These are phyloP conservation scores for Aelia acuminata DNA, from an alignment of 2,888 invertebrate species.

Conservation along the genomic window DNA sequence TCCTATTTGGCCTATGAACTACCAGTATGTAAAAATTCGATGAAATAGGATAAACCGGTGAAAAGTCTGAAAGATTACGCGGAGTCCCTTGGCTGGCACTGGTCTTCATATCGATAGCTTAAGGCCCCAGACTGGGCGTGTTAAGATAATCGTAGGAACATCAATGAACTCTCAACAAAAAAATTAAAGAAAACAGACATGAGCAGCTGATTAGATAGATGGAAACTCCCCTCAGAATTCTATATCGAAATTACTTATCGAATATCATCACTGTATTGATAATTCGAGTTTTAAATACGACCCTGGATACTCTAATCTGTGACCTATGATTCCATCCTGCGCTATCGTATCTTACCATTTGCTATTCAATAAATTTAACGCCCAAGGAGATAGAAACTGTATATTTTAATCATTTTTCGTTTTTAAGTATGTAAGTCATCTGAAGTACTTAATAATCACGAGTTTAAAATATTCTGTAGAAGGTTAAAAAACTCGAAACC, in stretches of 20 bases:
- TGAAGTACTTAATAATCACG: not conserved
- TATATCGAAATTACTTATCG: not conserved
- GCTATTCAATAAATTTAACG: not conserved
- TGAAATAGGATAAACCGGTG: too few species aligned
- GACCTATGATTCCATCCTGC: not conserved
- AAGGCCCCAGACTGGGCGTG: too few species aligned
- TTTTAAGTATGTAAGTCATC: not conserved
- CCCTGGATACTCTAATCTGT: not conserved
- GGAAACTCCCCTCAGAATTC: not conserved
- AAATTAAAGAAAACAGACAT: not conserved
- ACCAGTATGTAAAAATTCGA: too few species aligned
- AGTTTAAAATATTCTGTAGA: not conserved
- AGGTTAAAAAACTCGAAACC: constrained; percentile 2
- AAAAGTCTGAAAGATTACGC: too few species aligned
- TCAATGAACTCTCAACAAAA: not conserved
- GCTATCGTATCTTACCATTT: not conserved
- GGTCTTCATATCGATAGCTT: too few species aligned
- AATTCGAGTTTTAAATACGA: not conserved
- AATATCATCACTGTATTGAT: not conserved
- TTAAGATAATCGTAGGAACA: too few species aligned
- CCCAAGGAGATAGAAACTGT: too few species aligned
- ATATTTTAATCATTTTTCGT: not conserved
- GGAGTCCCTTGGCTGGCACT: too few species aligned
- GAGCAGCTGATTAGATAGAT: not conserved
- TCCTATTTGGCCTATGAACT: too few species aligned